Conservation (phyloP, 92 coral and sea anemone species). For the Umimayanthus kanabou region DNA sequence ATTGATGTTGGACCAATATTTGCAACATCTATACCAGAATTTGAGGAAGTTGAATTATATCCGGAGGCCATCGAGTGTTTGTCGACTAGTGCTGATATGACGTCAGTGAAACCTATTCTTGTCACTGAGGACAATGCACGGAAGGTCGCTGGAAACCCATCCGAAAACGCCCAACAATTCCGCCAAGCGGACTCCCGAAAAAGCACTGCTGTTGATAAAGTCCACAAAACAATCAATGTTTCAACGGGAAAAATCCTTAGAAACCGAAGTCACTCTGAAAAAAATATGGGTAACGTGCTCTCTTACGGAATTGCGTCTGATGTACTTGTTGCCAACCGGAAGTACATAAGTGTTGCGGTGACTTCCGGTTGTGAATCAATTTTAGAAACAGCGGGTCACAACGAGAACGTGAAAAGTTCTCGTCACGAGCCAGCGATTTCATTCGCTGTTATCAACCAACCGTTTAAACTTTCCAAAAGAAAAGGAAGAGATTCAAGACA, state of each 20-base stretch:
- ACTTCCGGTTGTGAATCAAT: conserved; percentile 20
- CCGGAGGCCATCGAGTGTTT: background rate
- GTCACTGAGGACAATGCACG: background rate
- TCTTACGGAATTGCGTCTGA: no score
- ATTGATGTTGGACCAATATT: background rate
- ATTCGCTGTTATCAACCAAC: conserved; percentile 11
- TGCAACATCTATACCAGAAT: background rate
- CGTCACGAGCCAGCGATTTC: conserved; percentile 41
- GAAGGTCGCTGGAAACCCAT: background rate
- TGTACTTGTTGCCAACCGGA: background rate
- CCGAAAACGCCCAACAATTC: background rate
- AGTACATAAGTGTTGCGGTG: background rate
- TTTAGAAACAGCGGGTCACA: conserved; percentile 1
- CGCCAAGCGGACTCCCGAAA: background rate
- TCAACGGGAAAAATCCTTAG: background rate
- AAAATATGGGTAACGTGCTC: background rate
- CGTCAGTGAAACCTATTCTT: background rate
- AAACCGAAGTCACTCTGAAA: background rate
- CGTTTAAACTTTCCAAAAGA: conserved; percentile 8
- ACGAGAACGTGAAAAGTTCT: background rate
- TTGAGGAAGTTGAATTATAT: no score
- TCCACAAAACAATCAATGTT: background rate
- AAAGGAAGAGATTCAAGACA: background rate
- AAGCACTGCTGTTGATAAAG: background rate
- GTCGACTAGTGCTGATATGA: background rate